phyloP scores from a whole-genome alignment of 2,797 vertebrate species.

The Rhabdomys pumilio region DNA sequence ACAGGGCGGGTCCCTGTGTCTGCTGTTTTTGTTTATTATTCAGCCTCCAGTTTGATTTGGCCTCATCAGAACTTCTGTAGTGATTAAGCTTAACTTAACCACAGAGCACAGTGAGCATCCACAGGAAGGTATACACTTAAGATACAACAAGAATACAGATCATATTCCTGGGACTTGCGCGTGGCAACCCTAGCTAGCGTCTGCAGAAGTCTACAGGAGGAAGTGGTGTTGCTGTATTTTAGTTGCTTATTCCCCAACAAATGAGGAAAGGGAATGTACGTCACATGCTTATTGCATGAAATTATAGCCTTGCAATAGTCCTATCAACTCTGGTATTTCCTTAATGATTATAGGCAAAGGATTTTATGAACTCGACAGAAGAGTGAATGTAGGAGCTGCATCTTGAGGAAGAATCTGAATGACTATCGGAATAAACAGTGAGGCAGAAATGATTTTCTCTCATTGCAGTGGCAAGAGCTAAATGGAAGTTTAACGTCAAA shows the following conservation, averaged over 20 bases:
- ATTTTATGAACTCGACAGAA: constrained; percentile 64
- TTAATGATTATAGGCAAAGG: constrained; percentile 74
- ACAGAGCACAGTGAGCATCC: constrained; percentile 76
- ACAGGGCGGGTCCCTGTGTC: constrained; percentile 67
- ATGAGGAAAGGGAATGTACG: constrained; percentile 85
- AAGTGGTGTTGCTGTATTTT: constrained; percentile 49
- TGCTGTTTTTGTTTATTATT: not conserved
- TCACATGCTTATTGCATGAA: constrained; percentile 90
- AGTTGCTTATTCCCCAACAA: constrained; percentile 63
- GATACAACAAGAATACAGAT: constrained; percentile 75
- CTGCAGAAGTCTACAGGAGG: constrained; percentile 75
- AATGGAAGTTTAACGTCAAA: constrained; percentile 60
- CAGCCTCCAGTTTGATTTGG: constrained; percentile 66
- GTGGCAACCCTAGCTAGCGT: constrained; percentile 68
- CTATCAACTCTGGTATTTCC: constrained; percentile 70
- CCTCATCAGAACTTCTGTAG: constrained; percentile 78
- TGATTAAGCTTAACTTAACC: constrained; percentile 78
- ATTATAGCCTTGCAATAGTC: constrained; percentile 81
- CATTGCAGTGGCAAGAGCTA: constrained; percentile 39
- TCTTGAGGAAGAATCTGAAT: constrained; percentile 64
- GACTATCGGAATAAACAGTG: not conserved
- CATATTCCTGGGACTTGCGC: constrained; percentile 79
- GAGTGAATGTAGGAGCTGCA: constrained; percentile 70
- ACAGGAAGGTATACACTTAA: constrained; percentile 72
- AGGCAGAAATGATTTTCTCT: constrained; percentile 55